Conservation (phyloP, 1,140 invertebrate species). For the Lepidurus arcticus region DNA sequence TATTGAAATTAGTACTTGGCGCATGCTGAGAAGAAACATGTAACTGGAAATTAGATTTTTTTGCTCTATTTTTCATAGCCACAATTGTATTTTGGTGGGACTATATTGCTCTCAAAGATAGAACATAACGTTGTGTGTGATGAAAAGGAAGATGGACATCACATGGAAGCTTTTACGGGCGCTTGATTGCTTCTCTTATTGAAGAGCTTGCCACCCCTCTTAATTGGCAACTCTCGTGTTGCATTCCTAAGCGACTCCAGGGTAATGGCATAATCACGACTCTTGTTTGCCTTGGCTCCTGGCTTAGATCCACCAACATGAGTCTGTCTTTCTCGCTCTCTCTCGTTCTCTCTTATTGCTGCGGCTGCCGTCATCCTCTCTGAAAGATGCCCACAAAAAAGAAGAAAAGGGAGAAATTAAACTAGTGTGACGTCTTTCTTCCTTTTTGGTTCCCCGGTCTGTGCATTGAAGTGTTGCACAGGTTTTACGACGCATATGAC, state of each 20-base stretch:
- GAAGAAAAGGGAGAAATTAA: background rate
- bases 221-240: slow-evolving; percentile 21
- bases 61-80: too few species aligned
- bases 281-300: slow-evolving; percentile 18
- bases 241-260: slow-evolving; percentile 9
- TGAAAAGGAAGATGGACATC: background rate
- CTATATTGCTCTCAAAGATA: background rate
- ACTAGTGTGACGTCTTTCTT: background rate
- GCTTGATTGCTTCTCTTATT: slow-evolving; percentile 15
- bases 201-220: slow-evolving; percentile 9
- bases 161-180: background rate
- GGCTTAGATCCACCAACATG: slow-evolving; percentile 14
- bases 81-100: background rate
- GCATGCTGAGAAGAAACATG: too few species aligned
- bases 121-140: slow-evolving; percentile 25
- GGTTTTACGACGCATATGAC: slow-evolving; percentile 11
- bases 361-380: background rate
- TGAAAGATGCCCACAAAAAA: background rate
- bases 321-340: background rate
- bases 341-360: too few species aligned
- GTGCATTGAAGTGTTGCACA: background rate
- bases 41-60: too few species aligned
- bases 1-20: too few species aligned
- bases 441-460: background rate
- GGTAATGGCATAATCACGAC: slow-evolving; percentile 21